phyloP scores from a whole-genome alignment of 2,113 vertebrate species.

The Leptobrachium ailaonicum region DNA sequence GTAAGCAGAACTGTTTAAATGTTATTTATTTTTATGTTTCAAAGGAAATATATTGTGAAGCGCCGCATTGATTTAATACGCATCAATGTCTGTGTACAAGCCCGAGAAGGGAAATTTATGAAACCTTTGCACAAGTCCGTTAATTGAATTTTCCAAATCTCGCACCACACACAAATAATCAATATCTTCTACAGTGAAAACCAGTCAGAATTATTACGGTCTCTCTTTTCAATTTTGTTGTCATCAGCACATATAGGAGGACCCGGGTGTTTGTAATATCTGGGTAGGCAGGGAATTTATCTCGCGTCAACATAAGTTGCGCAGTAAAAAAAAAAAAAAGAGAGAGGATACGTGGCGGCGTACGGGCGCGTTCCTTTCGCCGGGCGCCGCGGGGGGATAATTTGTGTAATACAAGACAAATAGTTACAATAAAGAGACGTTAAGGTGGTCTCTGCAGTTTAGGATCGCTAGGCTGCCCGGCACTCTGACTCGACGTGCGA shows the following conservation, averaged over 20 bases:
- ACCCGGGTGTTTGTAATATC: constrained; percentile 87
- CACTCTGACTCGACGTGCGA: too few relatives aligned
- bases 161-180: constrained; percentile 99
- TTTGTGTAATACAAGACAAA: too few relatives aligned
- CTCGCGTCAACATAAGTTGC: constrained; percentile 72
- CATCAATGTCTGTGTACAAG: constrained; percentile 91
- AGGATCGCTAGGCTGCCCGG: too few relatives aligned
- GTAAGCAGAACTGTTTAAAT: constrained; percentile 99
- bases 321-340: not conserved
- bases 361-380: too few relatives aligned
- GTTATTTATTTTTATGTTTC: constrained; percentile 99
- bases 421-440: too few relatives aligned
- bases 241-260: constrained; percentile 94
- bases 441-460: too few relatives aligned
- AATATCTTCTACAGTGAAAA: constrained; percentile 96
- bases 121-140: constrained; percentile 99
- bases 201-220: constrained; percentile 97
- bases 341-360: too few relatives aligned
- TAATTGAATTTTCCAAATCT: constrained; percentile 99
- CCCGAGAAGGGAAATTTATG: constrained; percentile 92
- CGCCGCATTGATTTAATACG: constrained; percentile 98
- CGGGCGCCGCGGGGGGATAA: too few relatives aligned
- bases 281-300: constrained; percentile 81
- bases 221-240: constrained; percentile 98
- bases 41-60: constrained; percentile 99